Conservation (phyloP, 2,113 vertebrate species). For the Tenrec ecaudatus region DNA sequence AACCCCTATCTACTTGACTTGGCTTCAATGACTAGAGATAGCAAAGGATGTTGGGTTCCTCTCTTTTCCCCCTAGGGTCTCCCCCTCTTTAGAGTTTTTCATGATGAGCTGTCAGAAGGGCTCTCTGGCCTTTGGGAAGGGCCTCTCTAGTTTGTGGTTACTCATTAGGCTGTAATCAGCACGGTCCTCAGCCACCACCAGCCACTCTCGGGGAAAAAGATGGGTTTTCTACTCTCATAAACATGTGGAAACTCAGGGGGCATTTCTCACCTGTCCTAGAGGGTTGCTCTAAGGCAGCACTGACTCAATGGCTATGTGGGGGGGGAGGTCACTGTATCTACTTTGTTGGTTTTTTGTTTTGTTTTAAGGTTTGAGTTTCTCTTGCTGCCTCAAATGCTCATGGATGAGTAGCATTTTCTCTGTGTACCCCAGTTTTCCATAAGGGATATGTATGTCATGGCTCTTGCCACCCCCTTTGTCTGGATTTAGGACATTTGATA, state of each 20-base stretch:
- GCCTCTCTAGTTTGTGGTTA: not conserved
- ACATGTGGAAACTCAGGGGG: too few relatives aligned
- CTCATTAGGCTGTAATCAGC: too few relatives aligned
- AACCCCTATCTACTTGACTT: not conserved
- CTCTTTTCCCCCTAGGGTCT: not conserved
- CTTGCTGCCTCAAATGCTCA: too few relatives aligned
- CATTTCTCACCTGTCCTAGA: too few relatives aligned
- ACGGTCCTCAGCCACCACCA: too few relatives aligned
- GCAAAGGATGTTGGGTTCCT: not conserved
- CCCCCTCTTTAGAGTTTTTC: not conserved
- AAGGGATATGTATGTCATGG: not conserved
- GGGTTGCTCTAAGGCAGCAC: too few relatives aligned
- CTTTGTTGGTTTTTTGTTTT: too few relatives aligned
- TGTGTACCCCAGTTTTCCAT: not conserved
- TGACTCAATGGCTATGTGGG: too few relatives aligned
- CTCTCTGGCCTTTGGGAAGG: not conserved
- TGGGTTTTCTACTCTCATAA: too few relatives aligned
- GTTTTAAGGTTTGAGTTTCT: not conserved
- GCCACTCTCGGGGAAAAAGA: too few relatives aligned
- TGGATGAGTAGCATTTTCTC: rapidly evolving
- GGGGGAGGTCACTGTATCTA: too few relatives aligned
- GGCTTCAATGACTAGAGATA: too few relatives aligned
- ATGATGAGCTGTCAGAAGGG: not conserved
- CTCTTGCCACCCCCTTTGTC: not conserved
- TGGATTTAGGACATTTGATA: not conserved